Evolutionary conservation across 2,113 vertebrate species (phyloP).

Genomic region (Oenanthe melanoleuca): DNA sequence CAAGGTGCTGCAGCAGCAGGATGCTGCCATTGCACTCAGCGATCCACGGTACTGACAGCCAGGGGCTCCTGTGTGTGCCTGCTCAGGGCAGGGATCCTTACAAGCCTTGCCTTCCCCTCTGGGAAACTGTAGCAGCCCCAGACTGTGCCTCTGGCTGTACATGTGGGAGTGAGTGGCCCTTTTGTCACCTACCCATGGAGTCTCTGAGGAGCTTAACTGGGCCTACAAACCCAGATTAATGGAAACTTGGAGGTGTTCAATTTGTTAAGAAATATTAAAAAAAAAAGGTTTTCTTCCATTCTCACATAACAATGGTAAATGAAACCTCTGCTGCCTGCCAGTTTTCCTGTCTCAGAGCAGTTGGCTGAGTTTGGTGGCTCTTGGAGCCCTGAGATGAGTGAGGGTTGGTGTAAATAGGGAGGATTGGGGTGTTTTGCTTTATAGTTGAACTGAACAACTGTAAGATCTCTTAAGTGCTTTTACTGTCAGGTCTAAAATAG

Average conservation of each 20-base stretch:
- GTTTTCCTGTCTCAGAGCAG: background rate
- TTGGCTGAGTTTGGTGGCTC: background rate
- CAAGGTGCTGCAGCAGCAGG: background rate
- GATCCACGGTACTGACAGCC: background rate
- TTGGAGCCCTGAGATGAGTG: background rate
- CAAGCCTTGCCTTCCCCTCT: background rate
- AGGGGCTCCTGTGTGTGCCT: background rate
- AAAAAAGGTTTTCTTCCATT: background rate
- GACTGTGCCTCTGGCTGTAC: background rate
- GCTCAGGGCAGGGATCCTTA: accelerated
- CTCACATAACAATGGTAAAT: background rate
- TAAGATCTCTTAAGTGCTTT: background rate
- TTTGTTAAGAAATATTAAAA: background rate
- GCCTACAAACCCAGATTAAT: too few relatives aligned
- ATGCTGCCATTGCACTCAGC: background rate
- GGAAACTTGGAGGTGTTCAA: background rate
- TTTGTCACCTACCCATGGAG: background rate
- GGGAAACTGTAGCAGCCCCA: background rate
- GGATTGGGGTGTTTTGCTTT: background rate
- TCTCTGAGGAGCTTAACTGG: background rate
- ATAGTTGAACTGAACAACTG: background rate
- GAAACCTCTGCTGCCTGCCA: background rate
- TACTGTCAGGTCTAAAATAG: background rate
- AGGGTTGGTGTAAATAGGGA: background rate
- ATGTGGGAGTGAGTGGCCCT: background rate